Evolutionary conservation across 2,113 vertebrate species (phyloP), one percentile per base, ranked within the genome.

Genomic region (Nycticorax nycticorax): DNA sequence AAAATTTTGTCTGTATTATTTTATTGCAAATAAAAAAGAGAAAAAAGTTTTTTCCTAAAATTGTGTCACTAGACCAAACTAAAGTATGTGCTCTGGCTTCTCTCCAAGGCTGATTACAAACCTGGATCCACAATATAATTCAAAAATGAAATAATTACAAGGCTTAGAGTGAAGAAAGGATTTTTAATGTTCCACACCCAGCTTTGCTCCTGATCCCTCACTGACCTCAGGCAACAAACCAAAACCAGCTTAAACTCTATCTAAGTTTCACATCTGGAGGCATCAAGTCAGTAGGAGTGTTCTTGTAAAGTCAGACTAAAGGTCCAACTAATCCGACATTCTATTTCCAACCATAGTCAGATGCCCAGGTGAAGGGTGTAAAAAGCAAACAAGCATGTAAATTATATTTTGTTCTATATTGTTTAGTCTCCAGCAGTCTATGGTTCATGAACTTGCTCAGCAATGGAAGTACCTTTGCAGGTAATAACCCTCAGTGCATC

Each of bases 61-160:
- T 30, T 43, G 1, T 93, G 18, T 93, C 41, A 45, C 53, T 73
- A 76, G 41, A 43, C 33, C 43, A 73, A 92, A 92, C 43, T 71
- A 8, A 92, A 88, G 18, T 85, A 86, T 89, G 60, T 50, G 37
- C 27, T 64, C 83, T 96, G 97, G 91, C 64, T 81, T 93, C 30
- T 87, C 43, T 92, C 79, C 91, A 96, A 50, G 21, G 33, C 48
- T 85, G 88, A 94, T 93, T 93, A 94, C 76, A 96, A 96, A 93
- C 88, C 33, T 86, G 62, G 43, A 81, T 94, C 85, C 93, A 48
- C 48, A 92, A 71, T 92, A 71, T 89, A 86, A 95, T 92, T 94
- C 27, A 84, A 85, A 95, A 94, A 85, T 81, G 47, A 93, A 94
- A 95, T 97, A 95, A 93, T 95, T 94, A 96, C 56, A 96, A 93